Evolutionary conservation across 2,888 invertebrate species (phyloP).

Genomic region (Drosophila diplacantha): DNA sequence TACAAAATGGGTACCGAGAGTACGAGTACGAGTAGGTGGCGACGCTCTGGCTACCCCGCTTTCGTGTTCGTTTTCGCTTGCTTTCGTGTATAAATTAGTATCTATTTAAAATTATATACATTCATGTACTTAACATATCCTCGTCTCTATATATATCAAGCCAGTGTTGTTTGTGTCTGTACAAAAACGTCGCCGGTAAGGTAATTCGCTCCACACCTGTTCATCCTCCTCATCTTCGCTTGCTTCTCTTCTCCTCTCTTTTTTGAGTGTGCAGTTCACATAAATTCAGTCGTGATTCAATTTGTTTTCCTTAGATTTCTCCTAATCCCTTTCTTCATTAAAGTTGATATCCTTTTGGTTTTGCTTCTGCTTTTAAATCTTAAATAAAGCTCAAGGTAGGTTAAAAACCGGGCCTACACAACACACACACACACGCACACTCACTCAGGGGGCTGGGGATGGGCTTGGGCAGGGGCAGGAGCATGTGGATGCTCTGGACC

Average conservation of each 20-base stretch:
- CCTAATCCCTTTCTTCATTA: neutral
- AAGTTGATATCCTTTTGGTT: conserved; percentile 27
- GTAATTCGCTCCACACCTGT: conserved; percentile 14
- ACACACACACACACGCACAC: conserved; percentile 17
- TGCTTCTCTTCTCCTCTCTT: neutral
- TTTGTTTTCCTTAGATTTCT: conserved; percentile 34
- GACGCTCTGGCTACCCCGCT: conserved; percentile 49
- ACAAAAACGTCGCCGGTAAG: conserved; percentile 46
- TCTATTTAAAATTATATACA: conserved; percentile 65
- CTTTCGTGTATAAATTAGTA: conserved; percentile 54
- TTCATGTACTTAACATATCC: conserved; percentile 37
- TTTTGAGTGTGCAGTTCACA: conserved; percentile 66
- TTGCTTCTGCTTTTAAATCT: conserved; percentile 18
- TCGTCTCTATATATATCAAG: conserved; percentile 35
- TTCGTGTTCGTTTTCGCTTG: conserved; percentile 15
- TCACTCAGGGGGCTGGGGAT: conserved; percentile 1
- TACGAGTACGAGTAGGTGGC: conserved; percentile 57
- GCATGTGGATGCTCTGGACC: neutral
- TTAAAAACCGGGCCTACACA: conserved; percentile 42
- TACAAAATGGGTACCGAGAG: conserved; percentile 58
- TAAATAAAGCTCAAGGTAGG: conserved; percentile 67
- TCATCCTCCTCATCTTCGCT: neutral
- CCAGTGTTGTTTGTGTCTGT: conserved; percentile 25
- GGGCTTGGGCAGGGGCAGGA: conserved; percentile 1
- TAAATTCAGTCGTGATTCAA: conserved; percentile 70